Base-by-base conservation (phyloP, 2,888 invertebrate genomes). In the Campaea margaritaria region DNA sequence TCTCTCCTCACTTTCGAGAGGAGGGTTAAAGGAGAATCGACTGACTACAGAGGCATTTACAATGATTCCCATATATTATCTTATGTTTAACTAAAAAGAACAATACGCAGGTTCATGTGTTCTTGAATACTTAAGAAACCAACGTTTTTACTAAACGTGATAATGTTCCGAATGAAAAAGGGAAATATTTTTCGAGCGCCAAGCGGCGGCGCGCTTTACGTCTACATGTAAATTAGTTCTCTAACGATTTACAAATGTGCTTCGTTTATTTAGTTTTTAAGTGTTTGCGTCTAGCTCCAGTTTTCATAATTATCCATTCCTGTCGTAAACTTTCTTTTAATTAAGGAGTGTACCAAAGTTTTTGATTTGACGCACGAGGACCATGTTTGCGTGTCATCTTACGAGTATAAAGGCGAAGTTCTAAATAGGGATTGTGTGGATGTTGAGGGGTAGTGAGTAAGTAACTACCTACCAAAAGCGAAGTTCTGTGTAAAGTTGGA, bases 221-320 rank as follows among this genome's bases (percentile, higher is more conserved):
- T 67, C 57, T 58, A 55, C 57, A 65, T 68, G 58, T 64, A 66
- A 67, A 70, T 68, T 62, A 59, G 53, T 50, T 65, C 64, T 52
- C 56, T 58, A 67, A 59, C 52, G 55, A 63, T 65, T 62, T 60
- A 54, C 50, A 58, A 66, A 64, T 59, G 59, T 62, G 50, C 55
- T 59, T 65, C 51, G 63, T 66, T 58, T 65, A 53, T 39, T 34
- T 12, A 9, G 44, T 44, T 43, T 46, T 64, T 14, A 14, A 45
- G 14, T 50, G 38, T 48, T 21, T 16, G 41, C 41, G 38, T 34
- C 12, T 46, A 28, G 49, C 48, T 48, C 46, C 51, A 58, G 52
- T 65, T 64, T 9, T 31, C 7, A 31, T 59, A 61, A 61, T 55
- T 51, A 59, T 59, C 55, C 47, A 44, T 52, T 55, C 43, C 62